These are phyloP conservation scores for Glaucidium brasilianum DNA, from an alignment of 2,113 vertebrate species.

Conservation along the genomic window DNA sequence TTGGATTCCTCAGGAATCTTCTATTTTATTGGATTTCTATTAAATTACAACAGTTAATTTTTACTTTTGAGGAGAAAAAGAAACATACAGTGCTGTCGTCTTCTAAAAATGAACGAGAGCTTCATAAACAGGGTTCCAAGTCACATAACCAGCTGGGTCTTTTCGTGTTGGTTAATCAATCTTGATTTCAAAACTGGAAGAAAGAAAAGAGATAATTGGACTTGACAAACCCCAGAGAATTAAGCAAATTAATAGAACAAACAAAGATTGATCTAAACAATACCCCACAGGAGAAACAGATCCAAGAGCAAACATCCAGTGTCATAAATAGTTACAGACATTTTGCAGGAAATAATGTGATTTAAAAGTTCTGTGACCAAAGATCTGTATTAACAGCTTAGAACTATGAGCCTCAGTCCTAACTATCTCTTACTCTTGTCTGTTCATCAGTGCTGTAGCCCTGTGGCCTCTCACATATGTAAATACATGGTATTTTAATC, in stretches of 20 bases:
- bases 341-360: background rate
- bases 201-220: constrained; percentile 29
- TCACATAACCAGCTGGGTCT: constrained; percentile 45
- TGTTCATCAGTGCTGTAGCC: background rate
- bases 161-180: constrained; percentile 13
- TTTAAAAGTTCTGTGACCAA: background rate
- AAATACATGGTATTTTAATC: background rate
- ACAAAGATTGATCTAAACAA: background rate
- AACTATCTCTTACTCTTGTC: background rate
- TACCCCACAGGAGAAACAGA: constrained; percentile 6
- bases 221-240: constrained; percentile 30
- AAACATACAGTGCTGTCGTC: constrained; percentile 31
- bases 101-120: background rate
- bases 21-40: background rate
- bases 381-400: background rate
- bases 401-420: background rate
- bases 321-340: background rate
- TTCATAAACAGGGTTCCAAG: constrained; percentile 28
- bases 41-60: background rate
- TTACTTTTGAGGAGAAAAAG: background rate
- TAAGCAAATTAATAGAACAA: constrained; percentile 51
- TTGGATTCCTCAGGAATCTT: background rate
- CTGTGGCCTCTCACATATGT: background rate
- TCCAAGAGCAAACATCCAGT: background rate
- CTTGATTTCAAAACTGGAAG: constrained; percentile 52